Percentiles rank a stretch among this genome's conserved stretches.
These are phyloP conservation scores for Paraplagusia blochii DNA, from an alignment of 2,113 vertebrate genomes.

Conservation along the genomic window DNA sequence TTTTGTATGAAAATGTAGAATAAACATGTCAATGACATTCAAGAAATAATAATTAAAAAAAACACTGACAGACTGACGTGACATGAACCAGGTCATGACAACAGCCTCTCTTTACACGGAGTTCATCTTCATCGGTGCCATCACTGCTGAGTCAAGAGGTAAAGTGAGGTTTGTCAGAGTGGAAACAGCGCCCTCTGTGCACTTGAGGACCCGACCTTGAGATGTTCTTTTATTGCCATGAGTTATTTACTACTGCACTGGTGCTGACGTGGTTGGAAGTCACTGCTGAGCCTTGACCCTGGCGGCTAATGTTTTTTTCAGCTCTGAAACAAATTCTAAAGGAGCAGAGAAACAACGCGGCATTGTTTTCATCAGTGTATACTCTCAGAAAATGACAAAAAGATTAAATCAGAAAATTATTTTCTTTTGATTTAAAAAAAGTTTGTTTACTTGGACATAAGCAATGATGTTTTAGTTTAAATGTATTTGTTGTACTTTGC, in stretches of 20 bases:
- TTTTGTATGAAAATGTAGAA: too few species aligned
- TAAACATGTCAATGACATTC: too few species aligned
- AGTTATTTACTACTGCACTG: not conserved
- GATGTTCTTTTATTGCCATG: not conserved
- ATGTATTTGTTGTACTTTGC: too few species aligned
- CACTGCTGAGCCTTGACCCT: constrained; percentile 26
- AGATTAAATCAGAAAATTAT: too few species aligned
- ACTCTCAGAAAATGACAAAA: too few species aligned
- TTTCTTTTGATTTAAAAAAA: too few species aligned
- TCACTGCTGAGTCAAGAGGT: constrained; percentile 9
- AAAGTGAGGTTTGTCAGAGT: constrained; percentile 2
- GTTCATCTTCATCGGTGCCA: constrained; percentile 37
- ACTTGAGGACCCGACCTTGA: not conserved
- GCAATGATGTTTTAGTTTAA: too few species aligned
- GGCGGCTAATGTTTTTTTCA: constrained; percentile 62
- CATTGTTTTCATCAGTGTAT: not conserved
- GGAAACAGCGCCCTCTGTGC: not conserved
- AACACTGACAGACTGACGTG: too few species aligned
- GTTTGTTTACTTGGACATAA: too few species aligned
- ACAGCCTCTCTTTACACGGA: too few species aligned
- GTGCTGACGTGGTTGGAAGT: constrained; percentile 18
- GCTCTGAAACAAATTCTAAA: constrained; percentile 52
- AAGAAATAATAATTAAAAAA: too few species aligned
- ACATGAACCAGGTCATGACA: too few species aligned
- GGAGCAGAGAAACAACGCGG: not conserved